phyloP scores from a whole-genome alignment of 2,113 vertebrate species.

The Indri indri region DNA sequence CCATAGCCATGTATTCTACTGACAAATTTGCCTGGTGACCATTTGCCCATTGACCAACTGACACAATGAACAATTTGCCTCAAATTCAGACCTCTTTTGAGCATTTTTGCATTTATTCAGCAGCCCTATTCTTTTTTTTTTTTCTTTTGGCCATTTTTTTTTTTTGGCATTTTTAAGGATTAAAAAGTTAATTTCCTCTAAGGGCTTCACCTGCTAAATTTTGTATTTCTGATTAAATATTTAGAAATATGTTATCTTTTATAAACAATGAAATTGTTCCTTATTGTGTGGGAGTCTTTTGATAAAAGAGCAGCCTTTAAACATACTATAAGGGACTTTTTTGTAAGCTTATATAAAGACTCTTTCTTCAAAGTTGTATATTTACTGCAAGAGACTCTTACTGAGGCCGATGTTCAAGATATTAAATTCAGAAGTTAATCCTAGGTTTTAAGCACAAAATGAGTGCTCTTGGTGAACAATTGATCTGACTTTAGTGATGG shows the following conservation, averaged over 20 bases:
- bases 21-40: background rate
- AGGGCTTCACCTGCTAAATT: background rate
- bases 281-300: background rate
- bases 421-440: constrained; percentile 24
- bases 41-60: background rate
- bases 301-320: background rate
- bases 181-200: constrained; percentile 33
- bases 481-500: background rate
- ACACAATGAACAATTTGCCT: background rate
- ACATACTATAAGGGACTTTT: background rate
- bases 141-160: background rate
- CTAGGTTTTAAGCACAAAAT: constrained; percentile 23
- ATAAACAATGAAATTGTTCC: constrained; percentile 15
- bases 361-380: background rate
- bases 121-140: background rate
- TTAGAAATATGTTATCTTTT: constrained; percentile 30
- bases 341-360: background rate
- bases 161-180: constrained; percentile 9
- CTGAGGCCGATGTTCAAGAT: constrained; percentile 18
- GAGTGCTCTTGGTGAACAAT: background rate
- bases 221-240: constrained; percentile 51
- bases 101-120: background rate
- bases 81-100: background rate
- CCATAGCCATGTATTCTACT: background rate
- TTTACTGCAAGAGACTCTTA: constrained; percentile 6